Base-by-base conservation (phyloP, 1,140 invertebrate species). In the Vanessa tameamea region DNA sequence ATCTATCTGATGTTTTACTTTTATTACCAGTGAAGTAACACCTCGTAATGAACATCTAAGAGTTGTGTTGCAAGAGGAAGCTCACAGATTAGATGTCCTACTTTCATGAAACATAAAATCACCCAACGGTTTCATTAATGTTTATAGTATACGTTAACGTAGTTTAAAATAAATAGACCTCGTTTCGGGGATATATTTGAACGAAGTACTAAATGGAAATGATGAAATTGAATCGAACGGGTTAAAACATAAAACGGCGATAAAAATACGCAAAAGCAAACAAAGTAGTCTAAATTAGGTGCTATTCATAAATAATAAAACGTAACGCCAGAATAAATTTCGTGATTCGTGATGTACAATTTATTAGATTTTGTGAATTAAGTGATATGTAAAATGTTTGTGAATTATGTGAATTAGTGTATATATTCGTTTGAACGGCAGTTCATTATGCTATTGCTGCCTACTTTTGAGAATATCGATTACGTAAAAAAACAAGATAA, bases 61-160 rank as follows among this genome's bases (percentile, higher is more conserved):
- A 72, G 67, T 37, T 74, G 72, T 81, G 79, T 81, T 75, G 77
- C 77, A 81, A 78, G 77, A 81, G 77, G 77, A 77, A 78, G 69
- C 73, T 47, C 68, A 37, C 26, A 76, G 72, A 72, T 76, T 74
- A 75, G 66, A 72, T 71, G 79, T 72, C 74, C 77, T 67, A 76
- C 72, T 77, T 81, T 77, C 74, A 51, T 64, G 13, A 51, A 65
- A 48, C 73, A 66, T 75, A 70, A 80, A 80, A 75, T 74, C 68
- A 70, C 68, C 65, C 69, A 66, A 66, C 48, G 64, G 73, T 68
- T 71, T 47, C 72, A 53, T 55, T 74, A 47, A 61, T 77, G 72
- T 78, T 71, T 78, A 66, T 75, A 59, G 23, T 51, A 69, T 57
- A 57, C 26, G 55, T 75, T 73, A 23, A 53, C 50, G 53, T 57